Base-by-base conservation (phyloP, 2,113 vertebrate species). In the Pleuronectes platessa region DNA sequence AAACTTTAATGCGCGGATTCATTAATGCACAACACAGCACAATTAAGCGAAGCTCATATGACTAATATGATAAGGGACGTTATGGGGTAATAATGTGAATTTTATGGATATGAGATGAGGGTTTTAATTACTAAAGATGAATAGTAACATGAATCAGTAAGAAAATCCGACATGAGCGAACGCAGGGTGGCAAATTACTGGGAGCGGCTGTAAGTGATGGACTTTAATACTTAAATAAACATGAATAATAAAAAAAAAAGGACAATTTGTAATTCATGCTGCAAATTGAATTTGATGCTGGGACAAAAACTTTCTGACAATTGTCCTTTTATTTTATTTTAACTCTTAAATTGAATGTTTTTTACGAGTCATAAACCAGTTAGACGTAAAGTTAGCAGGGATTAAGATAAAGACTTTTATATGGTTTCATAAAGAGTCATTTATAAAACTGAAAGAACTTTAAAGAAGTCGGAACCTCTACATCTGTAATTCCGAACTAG, bases 81-180 rank as follows among this genome's bases (percentile, higher is more conserved):
- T 80, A 76, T 45, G 79, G 67, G 35, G 47, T 72, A 68, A 70
- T 82, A 77, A 84, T 78, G 69, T 37, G 54, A 65, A 59, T 77
- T 85, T 85, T 85, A 89, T 78, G 79, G 74, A 82, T 78, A 81
- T 66, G 68, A 88, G 83, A 75, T 18, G 51, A 85, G 70, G 12
- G 26, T 64, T 85, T 85, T 89, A 78, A 89, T 85, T 85, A 71
- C 63, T 76, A 76, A 83, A 83, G 79, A 85, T 65, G 40, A 74
- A 86, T 68, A 56, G 59, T 17, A 62, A 79, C 7, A 70, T 74
- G 53, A 83, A 89, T 86, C 77, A 82, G 82, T 71, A 71, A 69
- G 66, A 64, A 61, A 63, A 53, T 27, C n/a, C 21, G 35, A 72
- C 63, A 69, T 18, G 65, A 59, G 27, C 24, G 24, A 70, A 86